Percentiles rank a stretch among this genome's conserved stretches.
Conservation (phyloP, 2,888 invertebrate genomes). For the Deroplatys truncata region DNA sequence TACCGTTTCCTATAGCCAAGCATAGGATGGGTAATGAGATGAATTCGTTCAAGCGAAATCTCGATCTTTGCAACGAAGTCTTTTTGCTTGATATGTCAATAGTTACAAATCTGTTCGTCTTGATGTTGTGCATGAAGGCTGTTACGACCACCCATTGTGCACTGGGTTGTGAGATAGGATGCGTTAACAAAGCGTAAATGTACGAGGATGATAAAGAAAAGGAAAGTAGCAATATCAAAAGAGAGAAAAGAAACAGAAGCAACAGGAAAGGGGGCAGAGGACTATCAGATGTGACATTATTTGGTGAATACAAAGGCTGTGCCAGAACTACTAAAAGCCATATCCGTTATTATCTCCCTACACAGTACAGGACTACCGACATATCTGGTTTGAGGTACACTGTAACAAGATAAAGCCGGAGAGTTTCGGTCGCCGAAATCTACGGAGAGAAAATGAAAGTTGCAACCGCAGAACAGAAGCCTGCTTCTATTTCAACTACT, state of each 20-base stretch:
- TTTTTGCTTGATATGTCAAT: too few species aligned
- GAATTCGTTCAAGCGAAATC: too few species aligned
- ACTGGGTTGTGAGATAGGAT: too few species aligned
- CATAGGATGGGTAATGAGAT: too few species aligned
- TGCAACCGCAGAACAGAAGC: background rate
- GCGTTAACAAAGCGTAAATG: too few species aligned
- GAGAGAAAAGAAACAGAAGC: background rate
- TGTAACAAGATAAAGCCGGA: background rate
- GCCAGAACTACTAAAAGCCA: too few species aligned
- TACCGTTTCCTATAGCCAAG: too few species aligned
- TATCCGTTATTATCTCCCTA: background rate
- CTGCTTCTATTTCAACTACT: background rate
- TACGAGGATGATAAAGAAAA: background rate
- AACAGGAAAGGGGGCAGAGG: background rate
- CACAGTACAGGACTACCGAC: background rate
- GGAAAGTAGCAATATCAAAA: background rate
- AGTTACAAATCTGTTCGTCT: too few species aligned
- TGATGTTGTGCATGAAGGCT: too few species aligned
- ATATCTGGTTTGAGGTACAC: background rate
- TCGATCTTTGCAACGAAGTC: too few species aligned
- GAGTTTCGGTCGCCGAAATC: background rate
- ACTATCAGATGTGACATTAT: background rate
- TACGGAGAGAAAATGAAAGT: background rate
- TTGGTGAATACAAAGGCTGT: background rate
- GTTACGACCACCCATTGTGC: too few species aligned